Evolutionary conservation across 2,113 vertebrate genomes (phyloP), one percentile per base, ranked within the genome.

Genomic region (Anhinga rufa): DNA sequence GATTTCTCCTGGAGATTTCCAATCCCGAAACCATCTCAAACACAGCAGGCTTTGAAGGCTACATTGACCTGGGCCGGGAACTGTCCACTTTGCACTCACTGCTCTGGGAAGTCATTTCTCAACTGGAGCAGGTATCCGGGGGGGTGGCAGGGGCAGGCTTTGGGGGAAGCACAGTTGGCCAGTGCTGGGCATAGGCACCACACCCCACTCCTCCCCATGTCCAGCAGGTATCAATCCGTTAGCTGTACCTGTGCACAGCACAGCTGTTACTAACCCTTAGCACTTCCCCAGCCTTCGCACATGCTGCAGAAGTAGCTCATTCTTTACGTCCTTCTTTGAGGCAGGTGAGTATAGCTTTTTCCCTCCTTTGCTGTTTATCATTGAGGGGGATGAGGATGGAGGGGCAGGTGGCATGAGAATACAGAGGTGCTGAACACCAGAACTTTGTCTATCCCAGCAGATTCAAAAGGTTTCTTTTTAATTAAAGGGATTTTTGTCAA

Each of bases 11-110:
- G 82, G 99, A 99, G 98, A 99, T 99, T 96, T 99, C 99, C 55
- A 99, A 99, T 93, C 99, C 99, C 0, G 99, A 99, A 97, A 99
- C 99, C 70, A 98, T 99, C 97, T 99, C 99, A 60, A 99, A 99
- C 98, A 99, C 99, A 0, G 99, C 99, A 0, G 99, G 99, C 85
- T 99, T 99, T 10, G 99, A 99, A 97, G 99, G 99, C 54, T 99
- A 99, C 97, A 99, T 99, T 5, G 99, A 99, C 96, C 98, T 99
- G 82, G 99, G 99, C 93, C 98, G 99, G 17, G 99, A 99, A 62
- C 98, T 99, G 46, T 99, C 99, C 83, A 99, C 99, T 2, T 96
- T 99, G 96, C 99, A 99, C 97, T 99, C 99, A 0, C 98, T 99
- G 14, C 99, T 99, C 62, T 99, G 99, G 88, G 99, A 99, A 90